phyloP scores from a whole-genome alignment of 2,888 invertebrate species.

The Megaustenia siamemsis region DNA sequence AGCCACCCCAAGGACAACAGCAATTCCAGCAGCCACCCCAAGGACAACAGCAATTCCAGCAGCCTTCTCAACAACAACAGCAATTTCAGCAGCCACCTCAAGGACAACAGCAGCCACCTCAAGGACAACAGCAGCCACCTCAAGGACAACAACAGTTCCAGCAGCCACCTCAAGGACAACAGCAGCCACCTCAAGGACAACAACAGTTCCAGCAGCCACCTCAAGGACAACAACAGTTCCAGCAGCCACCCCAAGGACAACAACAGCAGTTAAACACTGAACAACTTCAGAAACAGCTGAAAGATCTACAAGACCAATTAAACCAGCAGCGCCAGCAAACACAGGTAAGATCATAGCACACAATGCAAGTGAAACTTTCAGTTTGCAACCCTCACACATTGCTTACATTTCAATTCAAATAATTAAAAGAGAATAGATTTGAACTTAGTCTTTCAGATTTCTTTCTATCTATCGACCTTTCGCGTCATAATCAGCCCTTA shows the following conservation, averaged over 20 bases:
- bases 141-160: slow-evolving; percentile 22
- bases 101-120: slow-evolving; percentile 34
- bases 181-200: slow-evolving; percentile 18
- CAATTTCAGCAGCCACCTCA: slow-evolving; percentile 28
- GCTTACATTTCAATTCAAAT: too few species aligned
- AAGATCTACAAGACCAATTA: slow-evolving; percentile 37
- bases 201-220: background rate
- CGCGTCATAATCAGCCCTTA: too few species aligned
- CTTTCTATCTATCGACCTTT: too few species aligned
- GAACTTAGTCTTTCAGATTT: too few species aligned
- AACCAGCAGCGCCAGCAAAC: slow-evolving; percentile 19
- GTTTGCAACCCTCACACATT: too few species aligned
- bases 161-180: slow-evolving; percentile 23
- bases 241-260: background rate
- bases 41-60: slow-evolving; percentile 24
- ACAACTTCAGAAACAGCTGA: slow-evolving; percentile 33
- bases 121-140: slow-evolving; percentile 30
- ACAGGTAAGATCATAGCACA: background rate
- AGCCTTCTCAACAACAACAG: slow-evolving; percentile 11
- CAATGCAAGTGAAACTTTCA: too few species aligned
- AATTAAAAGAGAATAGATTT: too few species aligned
- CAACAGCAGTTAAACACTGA: background rate
- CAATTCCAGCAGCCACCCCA: slow-evolving; percentile 35
- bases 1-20: slow-evolving; percentile 2
- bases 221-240: background rate